Evolutionary conservation across 2,797 vertebrate species (phyloP).

Genomic region (Semotilus atromaculatus): DNA sequence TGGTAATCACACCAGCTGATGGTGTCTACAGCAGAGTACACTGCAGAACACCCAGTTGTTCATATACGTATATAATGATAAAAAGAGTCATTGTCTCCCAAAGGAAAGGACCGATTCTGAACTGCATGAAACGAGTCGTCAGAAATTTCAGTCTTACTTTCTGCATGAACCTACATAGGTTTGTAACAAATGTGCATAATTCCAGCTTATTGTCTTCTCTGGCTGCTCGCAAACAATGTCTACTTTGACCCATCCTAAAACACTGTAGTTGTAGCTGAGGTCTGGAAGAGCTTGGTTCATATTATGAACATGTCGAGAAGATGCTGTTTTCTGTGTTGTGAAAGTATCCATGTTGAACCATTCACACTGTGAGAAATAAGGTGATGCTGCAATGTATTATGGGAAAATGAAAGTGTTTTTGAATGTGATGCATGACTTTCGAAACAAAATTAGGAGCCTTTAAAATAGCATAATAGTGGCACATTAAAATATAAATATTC

Average conservation of each 20-base stretch:
- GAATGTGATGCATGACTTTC: too few species aligned
- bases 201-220: too few species aligned
- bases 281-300: background rate
- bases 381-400: too few species aligned
- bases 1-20: conserved; percentile 71
- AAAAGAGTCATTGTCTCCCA: background rate
- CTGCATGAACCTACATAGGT: too few species aligned
- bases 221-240: too few species aligned
- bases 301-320: background rate
- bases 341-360: background rate
- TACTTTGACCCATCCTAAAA: too few species aligned
- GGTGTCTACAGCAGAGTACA: background rate
- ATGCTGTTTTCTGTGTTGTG: background rate
- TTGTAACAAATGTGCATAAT: too few species aligned
- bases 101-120: background rate
- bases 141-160: background rate
- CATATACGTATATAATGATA: background rate
- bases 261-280: background rate
- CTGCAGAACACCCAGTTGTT: background rate
- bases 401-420: too few species aligned
- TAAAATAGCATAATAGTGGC: too few species aligned
- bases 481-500: too few species aligned
- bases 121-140: background rate
- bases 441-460: too few species aligned
- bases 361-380: too few species aligned